Conservation (phyloP, 2,113 vertebrate species). For the Odobenus rosmarus region DNA sequence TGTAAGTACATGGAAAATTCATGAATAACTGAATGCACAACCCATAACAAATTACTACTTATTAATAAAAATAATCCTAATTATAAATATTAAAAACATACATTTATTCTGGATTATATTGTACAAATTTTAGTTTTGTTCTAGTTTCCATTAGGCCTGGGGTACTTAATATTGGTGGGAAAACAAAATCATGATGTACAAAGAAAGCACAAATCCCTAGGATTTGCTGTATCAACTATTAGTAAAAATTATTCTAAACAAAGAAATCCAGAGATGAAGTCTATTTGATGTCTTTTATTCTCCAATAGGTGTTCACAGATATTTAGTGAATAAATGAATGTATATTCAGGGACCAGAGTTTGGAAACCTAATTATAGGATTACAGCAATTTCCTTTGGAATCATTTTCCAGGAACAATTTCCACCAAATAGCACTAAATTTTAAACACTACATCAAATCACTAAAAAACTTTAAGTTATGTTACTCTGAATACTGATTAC, state of each 20-base stretch:
- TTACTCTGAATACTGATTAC: not conserved
- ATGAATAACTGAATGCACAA: not conserved
- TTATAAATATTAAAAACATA: constrained; percentile 7
- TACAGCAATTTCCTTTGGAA: not conserved
- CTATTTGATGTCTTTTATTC: not conserved
- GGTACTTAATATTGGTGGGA: not conserved
- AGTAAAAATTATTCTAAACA: constrained; percentile 15
- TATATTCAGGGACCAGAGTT: not conserved
- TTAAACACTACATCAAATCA: not conserved
- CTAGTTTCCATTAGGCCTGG: not conserved
- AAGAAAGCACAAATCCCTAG: not conserved
- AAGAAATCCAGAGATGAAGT: not conserved
- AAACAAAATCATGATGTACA: not conserved
- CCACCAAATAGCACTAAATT: not conserved
- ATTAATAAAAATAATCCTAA: constrained; percentile 32
- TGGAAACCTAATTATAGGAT: not conserved
- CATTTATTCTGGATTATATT: not conserved
- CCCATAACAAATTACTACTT: not conserved
- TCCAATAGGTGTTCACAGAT: not conserved
- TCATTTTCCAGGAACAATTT: constrained; percentile 20
- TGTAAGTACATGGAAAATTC: not conserved
- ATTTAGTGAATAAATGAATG: not conserved
- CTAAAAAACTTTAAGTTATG: not conserved
- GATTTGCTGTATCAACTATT: not conserved
- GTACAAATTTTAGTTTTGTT: constrained; percentile 22